Conservation (phyloP, 2,113 vertebrate genomes). For the Lycocorax pyrrhopterus region DNA sequence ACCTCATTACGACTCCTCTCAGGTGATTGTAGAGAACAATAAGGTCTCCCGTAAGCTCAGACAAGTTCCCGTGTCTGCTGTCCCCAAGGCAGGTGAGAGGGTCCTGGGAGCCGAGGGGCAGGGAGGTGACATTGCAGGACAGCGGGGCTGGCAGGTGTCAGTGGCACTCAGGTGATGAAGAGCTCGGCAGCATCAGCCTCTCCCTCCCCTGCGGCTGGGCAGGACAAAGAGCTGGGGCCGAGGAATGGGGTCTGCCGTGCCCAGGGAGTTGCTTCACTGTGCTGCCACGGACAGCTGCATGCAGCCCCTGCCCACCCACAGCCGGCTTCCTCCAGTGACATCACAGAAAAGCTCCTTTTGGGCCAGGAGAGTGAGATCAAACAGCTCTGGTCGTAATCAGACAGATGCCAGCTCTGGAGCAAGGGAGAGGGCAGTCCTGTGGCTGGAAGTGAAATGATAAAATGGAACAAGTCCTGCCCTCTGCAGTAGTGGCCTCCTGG, state of each 20-base stretch:
- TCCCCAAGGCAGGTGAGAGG: not conserved
- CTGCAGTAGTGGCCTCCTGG: not conserved
- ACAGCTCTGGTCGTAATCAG: not conserved
- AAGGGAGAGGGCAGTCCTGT: not conserved
- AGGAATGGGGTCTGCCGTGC: not conserved
- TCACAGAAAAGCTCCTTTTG: not conserved
- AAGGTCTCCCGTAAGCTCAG: not conserved
- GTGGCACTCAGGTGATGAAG: not conserved
- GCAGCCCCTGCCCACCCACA: not conserved
- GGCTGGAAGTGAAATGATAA: not conserved
- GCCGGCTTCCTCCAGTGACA: rapidly evolving
- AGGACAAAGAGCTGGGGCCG: not conserved
- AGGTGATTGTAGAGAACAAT: not conserved
- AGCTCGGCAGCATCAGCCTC: not conserved
- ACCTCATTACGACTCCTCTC: not conserved
- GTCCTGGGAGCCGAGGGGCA: not conserved
- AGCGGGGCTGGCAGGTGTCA: not conserved
- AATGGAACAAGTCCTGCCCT: not conserved
- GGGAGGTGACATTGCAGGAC: not conserved
- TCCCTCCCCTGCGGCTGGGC: rapidly evolving
- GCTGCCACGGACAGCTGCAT: not conserved
- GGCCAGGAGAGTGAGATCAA: not conserved
- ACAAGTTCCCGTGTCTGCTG: not conserved
- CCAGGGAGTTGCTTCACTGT: not conserved
- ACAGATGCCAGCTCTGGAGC: not conserved